phyloP scores from a whole-genome alignment of 2,797 vertebrate genomes.

The Rhabdomys pumilio region DNA sequence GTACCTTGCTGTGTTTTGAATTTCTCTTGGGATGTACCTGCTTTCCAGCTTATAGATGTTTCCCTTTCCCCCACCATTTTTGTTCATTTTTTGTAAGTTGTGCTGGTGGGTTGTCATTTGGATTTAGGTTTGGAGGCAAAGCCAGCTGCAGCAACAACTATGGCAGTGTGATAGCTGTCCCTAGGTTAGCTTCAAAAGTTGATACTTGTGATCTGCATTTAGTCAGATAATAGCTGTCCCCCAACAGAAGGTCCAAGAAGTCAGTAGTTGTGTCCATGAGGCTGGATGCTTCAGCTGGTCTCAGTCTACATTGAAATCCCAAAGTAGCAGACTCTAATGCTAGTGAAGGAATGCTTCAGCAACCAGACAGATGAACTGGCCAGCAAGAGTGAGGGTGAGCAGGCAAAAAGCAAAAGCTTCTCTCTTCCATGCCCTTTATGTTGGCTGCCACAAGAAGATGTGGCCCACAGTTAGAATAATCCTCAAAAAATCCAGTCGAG shows the following conservation, averaged over 20 bases:
- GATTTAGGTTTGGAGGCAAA: not conserved
- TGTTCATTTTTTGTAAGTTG: not conserved
- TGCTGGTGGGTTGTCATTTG: not conserved
- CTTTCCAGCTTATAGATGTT: not conserved
- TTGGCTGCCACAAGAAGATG: not conserved
- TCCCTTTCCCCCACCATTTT: too few species aligned
- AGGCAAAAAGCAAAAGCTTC: not conserved
- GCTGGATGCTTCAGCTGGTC: not conserved
- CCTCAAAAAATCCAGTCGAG: not conserved
- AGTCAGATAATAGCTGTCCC: not conserved
- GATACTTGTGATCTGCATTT: not conserved
- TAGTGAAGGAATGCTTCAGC: not conserved
- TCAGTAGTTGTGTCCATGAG: not conserved
- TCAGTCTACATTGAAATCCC: not conserved
- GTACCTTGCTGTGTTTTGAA: not conserved
- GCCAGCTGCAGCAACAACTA: too few species aligned
- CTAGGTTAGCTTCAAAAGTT: too few species aligned
- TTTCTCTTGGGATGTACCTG: not conserved
- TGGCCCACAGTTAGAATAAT: not conserved
- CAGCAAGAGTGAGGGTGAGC: not conserved
- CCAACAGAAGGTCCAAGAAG: not conserved
- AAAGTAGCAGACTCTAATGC: not conserved
- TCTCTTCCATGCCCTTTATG: not conserved
- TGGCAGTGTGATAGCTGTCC: not conserved
- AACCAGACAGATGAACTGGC: too few species aligned